Base-by-base conservation (phyloP, 2,797 vertebrate genomes). In the Prionace glauca region DNA sequence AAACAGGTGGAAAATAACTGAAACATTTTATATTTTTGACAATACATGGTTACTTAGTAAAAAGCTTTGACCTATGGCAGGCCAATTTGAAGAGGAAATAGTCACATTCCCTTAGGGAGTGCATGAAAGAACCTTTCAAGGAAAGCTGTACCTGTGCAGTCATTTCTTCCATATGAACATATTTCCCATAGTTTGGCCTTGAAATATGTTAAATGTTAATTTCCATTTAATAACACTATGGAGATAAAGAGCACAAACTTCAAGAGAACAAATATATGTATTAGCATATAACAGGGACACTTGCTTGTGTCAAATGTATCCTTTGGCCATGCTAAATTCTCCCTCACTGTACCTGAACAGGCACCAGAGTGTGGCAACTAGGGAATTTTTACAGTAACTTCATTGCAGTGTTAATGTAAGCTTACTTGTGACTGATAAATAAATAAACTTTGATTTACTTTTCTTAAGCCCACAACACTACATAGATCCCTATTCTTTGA, bases 1-100 rank as follows among this genome's bases (percentile, higher is more conserved):
- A 84, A 84, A 84, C 36, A 24, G 16, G 5, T 24, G 41, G 79
- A 84, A 84, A 84, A 45, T 41, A 20, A 10, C 41, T 45, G n/a
- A 20, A 45, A 22, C 18, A 45, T 84, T 84, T 84, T 41, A 41
- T 84, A 81, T 41, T 41, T 84, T 45, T 84, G 81, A 45, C 41
- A 45, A 84, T 84, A 65, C 32, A 65, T 91, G 88, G 81, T 32
- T n/a, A 91, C 50, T 91, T n/a, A 65, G 56, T n/a, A 91, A n/a
- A 62, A 62, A 91, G 60, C 88, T n/a, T 29, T 65, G 32, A 91
- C 32, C 88, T n/a, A 14, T 16, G 56, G 56, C 32, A 90, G 87
- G 87, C 56, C 56, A 90, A 29, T 18, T 62, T 90, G 32, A 65
- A 91, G 88, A 91, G 56, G 60, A 65, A 91, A 91, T n/a, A 65